Evolutionary conservation across 1,140 invertebrate species (phyloP), one percentile per base, ranked within the genome.

Genomic region (Manduca sexta): DNA sequence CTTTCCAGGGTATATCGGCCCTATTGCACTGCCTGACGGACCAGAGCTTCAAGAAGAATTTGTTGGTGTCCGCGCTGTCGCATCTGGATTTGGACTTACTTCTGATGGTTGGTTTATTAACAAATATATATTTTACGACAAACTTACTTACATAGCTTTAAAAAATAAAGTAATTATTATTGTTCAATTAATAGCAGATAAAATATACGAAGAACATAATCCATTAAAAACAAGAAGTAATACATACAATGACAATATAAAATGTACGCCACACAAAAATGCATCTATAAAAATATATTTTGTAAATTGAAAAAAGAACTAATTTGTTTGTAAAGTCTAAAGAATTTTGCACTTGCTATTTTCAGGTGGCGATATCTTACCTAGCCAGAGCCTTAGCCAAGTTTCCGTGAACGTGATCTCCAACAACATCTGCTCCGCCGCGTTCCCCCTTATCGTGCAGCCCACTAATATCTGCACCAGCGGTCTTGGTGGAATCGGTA

Each of bases 31-130:
- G 21, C 64, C 72, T 8, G 42, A 50, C 43, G 54, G 53, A 14
- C 17, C 29, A 3, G 46, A 63, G 18, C 0, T 52, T 2, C 34
- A 53, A 17, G 21, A 59, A 8, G 49, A 42, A 26, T 75, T 68
- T 26, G 45, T 34, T 3, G 57, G 59, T 13, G 30, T 10, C 15
- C 13, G 18, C 1, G 72, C 60, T 16, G 55, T 56, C 21, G 64
- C 64, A 3, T 69, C 69, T 13, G 72, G 72, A 15, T 75, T 56
- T 15, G 72, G 72, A 34, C n/a, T 57, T 2, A 74, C 62, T 33
- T 29, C 34, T 17, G 44, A 52, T 18, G 11, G 54, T 56, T 45
- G 26, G 52, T 45, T 12, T 8, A 26, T 26, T 5, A 0, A 8
- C 4, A 26, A 5, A 26, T 5, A 5, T 5, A 5, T 26, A 3